Evolutionary conservation across 2,888 invertebrate genomes (phyloP).

Genomic region (Petrolisthes cinctipes): DNA sequence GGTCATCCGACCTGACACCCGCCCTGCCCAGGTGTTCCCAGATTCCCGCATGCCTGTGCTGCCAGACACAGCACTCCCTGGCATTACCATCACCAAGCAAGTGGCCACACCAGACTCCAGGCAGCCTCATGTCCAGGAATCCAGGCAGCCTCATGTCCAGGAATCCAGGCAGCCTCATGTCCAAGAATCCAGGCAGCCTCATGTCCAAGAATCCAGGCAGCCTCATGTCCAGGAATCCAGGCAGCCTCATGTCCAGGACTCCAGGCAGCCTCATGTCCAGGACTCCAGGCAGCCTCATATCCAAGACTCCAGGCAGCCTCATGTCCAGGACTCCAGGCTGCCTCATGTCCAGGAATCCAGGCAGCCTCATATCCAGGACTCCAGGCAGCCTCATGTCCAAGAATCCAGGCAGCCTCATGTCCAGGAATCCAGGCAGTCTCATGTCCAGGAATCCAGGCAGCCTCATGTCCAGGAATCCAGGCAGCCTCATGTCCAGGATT

Average conservation of each 20-base stretch:
- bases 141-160: conserved; percentile 14
- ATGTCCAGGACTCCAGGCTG: background rate
- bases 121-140: conserved; percentile 14
- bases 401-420: conserved; percentile 23
- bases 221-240: conserved; percentile 35
- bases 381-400: conserved; percentile 17
- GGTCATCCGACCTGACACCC: conserved; percentile 31
- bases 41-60: conserved; percentile 52
- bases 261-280: conserved; percentile 29
- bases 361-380: conserved; percentile 36
- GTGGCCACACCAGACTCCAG: conserved; percentile 35
- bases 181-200: conserved; percentile 33
- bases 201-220: background rate
- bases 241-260: background rate
- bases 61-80: conserved; percentile 39
- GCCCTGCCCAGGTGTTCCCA: conserved; percentile 42
- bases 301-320: conserved; percentile 33
- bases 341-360: conserved; percentile 35
- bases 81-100: conserved; percentile 55
- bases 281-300: conserved; percentile 40
- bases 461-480: conserved; percentile 34
- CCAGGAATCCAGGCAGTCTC: conserved; percentile 33
- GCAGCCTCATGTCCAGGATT: background rate
- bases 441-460: background rate
- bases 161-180: conserved; percentile 23